Percentiles rank a stretch among this genome's conserved stretches.
phyloP scores from a whole-genome alignment of 2,797 vertebrate genomes.

The Cryptoblepharus egeriae region DNA sequence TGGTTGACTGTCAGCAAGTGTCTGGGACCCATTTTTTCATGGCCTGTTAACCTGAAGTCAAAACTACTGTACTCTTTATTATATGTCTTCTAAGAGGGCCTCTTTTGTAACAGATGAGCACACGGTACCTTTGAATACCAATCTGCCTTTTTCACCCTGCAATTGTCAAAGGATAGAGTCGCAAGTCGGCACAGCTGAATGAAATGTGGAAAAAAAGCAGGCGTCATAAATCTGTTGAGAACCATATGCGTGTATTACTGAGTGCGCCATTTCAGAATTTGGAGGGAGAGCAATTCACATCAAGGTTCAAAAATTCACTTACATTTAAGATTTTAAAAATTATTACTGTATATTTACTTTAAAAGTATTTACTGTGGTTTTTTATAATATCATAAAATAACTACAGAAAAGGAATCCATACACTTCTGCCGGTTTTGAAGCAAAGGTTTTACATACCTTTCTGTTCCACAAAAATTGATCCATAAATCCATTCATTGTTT shows the following conservation, averaged over 20 bases:
- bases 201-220: conserved; percentile 26
- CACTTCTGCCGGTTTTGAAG: background rate
- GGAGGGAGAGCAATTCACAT: background rate
- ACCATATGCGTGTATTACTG: background rate
- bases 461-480: no score
- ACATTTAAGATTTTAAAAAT: no score
- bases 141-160: conserved; percentile 47
- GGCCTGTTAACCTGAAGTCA: conserved; percentile 36
- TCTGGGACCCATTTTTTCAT: conserved; percentile 14
- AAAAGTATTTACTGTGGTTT: background rate
- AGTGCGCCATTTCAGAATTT: background rate
- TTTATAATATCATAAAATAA: background rate
- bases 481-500: background rate
- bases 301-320: background rate
- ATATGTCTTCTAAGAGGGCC: conserved; percentile 19
- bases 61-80: conserved; percentile 50
- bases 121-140: conserved; percentile 45
- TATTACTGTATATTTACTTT: background rate
- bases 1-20: conserved; percentile 35
- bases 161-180: conserved; percentile 49
- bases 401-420: background rate
- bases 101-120: conserved; percentile 35
- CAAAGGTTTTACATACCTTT: background rate
- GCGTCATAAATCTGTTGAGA: conserved; percentile 33
- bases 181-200: conserved; percentile 34